These are phyloP conservation scores for Ophioninae sp. DNA, from an alignment of 2,888 invertebrate species.

Conservation along the genomic window DNA sequence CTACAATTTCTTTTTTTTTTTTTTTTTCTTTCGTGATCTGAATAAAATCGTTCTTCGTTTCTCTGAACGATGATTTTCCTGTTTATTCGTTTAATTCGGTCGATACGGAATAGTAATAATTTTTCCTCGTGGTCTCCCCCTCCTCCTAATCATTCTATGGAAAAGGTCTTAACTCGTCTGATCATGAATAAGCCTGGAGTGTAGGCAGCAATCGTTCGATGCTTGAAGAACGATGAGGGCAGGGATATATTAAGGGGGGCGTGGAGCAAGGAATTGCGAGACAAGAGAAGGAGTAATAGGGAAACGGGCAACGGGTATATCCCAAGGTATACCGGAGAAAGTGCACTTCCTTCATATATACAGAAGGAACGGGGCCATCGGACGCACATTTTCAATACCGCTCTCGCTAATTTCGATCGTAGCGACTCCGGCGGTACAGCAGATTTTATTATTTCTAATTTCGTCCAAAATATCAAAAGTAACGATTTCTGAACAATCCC, in stretches of 20 bases:
- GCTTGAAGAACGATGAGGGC: neutral
- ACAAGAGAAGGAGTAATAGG: constrained; percentile 31
- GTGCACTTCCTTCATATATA: constrained; percentile 80
- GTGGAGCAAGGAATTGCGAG: constrained; percentile 19
- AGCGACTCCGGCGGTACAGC: constrained; percentile 17
- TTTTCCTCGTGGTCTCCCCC: neutral
- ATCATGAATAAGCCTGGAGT: constrained; percentile 75
- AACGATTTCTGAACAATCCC: neutral
- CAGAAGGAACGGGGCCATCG: constrained; percentile 72
- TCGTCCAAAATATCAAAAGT: constrained; percentile 19
- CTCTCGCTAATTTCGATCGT: constrained; percentile 71
- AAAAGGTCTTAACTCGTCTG: constrained; percentile 74
- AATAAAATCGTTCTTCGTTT: too few relatives aligned
- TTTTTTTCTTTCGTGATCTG: too few relatives aligned
- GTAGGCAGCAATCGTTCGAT: constrained; percentile 58
- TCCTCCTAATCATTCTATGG: too few relatives aligned
- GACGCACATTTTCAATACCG: constrained; percentile 76
- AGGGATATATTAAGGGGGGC: neutral
- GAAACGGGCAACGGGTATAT: constrained; percentile 69
- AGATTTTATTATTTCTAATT: constrained; percentile 5
- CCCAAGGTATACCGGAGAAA: constrained; percentile 74
- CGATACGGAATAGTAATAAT: neutral
- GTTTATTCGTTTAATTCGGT: neutral
- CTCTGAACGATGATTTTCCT: too few relatives aligned
- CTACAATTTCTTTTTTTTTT: too few relatives aligned